Percentiles rank a stretch among this genome's conserved stretches.
These are phyloP conservation scores for Ennomos erosarius DNA, from an alignment of 2,888 invertebrate species.

Conservation along the genomic window DNA sequence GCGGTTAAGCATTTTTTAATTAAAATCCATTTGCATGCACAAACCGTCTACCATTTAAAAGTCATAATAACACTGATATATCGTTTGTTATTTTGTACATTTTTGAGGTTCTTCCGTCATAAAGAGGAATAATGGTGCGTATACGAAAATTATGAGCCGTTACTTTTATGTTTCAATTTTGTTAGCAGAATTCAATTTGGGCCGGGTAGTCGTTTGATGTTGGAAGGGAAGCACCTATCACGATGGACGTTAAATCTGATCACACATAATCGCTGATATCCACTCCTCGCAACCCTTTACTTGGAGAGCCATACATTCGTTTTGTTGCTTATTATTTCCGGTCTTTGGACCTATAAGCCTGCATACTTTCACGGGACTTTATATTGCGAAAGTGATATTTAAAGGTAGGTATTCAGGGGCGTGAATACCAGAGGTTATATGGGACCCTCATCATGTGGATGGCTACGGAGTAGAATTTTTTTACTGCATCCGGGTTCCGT, in stretches of 20 bases:
- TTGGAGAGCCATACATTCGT: constrained; percentile 12
- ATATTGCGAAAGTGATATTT: too few species aligned
- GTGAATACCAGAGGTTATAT: too few species aligned
- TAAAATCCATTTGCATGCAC: constrained; percentile 1
- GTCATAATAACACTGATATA: constrained; percentile 22
- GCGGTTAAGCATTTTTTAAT: not conserved
- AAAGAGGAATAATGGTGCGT: constrained; percentile 37
- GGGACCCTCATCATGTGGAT: too few species aligned
- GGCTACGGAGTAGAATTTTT: too few species aligned
- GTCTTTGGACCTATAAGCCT: not conserved
- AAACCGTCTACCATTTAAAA: constrained; percentile 16
- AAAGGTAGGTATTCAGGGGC: too few species aligned
- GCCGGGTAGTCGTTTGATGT: constrained; percentile 34
- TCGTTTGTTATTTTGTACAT: constrained; percentile 28
- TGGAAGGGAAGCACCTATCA: constrained; percentile 26
- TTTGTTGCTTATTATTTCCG: constrained; percentile 29
- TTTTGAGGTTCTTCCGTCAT: constrained; percentile 38
- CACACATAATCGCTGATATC: constrained; percentile 33
- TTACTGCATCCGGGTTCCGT: too few species aligned
- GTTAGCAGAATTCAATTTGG: constrained; percentile 40
- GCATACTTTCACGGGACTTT: too few species aligned
- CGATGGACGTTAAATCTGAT: constrained; percentile 35
- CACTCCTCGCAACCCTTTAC: constrained; percentile 23
- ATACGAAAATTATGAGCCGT: constrained; percentile 38
- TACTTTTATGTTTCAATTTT: constrained; percentile 47